These are phyloP conservation scores for Charadrius vociferus DNA, from an alignment of 2,113 vertebrate genomes.

Conservation along the genomic window DNA sequence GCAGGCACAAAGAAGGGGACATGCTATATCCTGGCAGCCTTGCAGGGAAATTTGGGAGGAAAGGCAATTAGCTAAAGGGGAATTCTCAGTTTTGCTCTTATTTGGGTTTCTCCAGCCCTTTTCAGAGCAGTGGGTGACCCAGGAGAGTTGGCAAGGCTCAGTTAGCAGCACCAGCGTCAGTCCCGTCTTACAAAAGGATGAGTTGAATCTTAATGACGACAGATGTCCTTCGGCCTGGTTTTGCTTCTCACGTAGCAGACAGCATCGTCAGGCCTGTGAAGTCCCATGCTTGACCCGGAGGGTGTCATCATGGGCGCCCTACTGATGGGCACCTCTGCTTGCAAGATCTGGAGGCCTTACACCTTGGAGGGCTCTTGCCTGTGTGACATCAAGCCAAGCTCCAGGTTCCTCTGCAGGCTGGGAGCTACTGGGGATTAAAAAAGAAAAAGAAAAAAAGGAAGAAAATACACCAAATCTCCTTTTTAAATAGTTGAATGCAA, in stretches of 20 bases:
- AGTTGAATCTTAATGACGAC: background rate
- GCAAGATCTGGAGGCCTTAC: rapidly evolving
- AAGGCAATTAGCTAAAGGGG: background rate
- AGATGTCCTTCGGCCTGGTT: background rate
- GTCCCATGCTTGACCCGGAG: background rate
- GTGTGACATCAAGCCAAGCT: background rate
- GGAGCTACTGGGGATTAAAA: background rate
- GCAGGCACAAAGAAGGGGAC: background rate
- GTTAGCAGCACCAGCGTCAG: background rate
- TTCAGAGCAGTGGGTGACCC: background rate
- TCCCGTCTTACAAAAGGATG: background rate
- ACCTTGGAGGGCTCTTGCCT: background rate
- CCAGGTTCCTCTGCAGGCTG: background rate
- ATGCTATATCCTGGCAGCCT: background rate
- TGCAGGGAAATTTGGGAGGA: background rate
- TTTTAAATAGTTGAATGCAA: slow-evolving; percentile 59
- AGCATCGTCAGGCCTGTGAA: background rate
- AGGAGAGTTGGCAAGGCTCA: background rate
- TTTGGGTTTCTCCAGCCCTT: background rate
- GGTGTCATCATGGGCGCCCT: background rate
- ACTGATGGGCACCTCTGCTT: background rate
- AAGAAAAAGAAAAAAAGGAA: background rate
- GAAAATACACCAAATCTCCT: slow-evolving; percentile 56
- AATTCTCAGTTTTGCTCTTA: background rate
- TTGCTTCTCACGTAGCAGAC: background rate